Evolutionary conservation across 2,888 invertebrate species (phyloP), one percentile per base, ranked within the genome.

Genomic region (Coelinius sp.): DNA sequence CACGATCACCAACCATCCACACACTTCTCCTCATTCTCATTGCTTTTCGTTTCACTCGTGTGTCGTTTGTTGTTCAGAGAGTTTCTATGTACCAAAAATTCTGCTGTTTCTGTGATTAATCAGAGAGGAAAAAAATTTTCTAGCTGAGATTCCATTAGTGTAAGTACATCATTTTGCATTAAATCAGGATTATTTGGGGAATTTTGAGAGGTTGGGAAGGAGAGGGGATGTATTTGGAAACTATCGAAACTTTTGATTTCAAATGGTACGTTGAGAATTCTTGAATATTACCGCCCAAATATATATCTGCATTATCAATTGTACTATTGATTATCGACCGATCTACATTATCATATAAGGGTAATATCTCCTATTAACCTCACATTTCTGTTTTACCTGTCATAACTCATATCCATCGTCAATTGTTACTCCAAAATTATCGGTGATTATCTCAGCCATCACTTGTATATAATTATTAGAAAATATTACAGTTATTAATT

Each of bases 41-140:
- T 77, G 75, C 79, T 79, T 73, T 78, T 68, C 73, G 73, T 71
- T 72, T 73, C 75, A 68, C 73, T 74, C 79, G 82, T 82, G 78
- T 80, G 76, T 77, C 77, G 76, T 73, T 73, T 80, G 81, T 79
- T 80, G 82, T 81, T 84, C 63, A n/a, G 46, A 27, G 24, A 46
- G 27, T 65, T 65, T 17, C 8, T 25, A 49, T 31, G 17, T 17
- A 44, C 25, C n/a, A 25, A 31, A 31, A 59, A 14, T 49, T 49
- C 59, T 7, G 12, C 35, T 10, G 17, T 59, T 53, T 31, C 59
- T 35, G 31, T 59, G 31, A 59, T 59, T 59, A 59, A 17, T 59
- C 52, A n/a, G 14, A 53, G 12, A 65, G 14, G 20, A 3, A 41
- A 6, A 64, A 64, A 41, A n/a, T 27, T 14, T 52, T 12, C 38